Percentiles rank a stretch among this genome's conserved stretches.
phyloP scores from a whole-genome alignment of 2,113 vertebrate genomes.

The Apodemus speciosus region DNA sequence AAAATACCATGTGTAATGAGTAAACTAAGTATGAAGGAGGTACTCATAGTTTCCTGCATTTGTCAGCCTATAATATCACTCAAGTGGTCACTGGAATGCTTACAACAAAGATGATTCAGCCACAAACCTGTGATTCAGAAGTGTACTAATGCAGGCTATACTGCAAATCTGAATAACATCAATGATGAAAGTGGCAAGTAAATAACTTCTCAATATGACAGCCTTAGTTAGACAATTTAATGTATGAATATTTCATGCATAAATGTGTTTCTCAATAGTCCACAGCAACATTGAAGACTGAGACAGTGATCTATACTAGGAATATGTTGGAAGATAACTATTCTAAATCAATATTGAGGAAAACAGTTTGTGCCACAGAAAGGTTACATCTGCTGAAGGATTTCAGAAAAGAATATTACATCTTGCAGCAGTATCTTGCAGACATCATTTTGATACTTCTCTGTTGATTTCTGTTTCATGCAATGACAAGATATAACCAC shows the following conservation, averaged over 20 bases:
- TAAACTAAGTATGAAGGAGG: background rate
- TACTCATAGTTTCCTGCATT: background rate
- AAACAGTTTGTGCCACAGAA: slow-evolving; percentile 10
- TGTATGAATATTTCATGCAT: background rate
- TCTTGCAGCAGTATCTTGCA: background rate
- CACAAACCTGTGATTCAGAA: background rate
- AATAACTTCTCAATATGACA: background rate
- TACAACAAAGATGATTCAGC: background rate
- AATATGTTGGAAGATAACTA: background rate
- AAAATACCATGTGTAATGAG: background rate
- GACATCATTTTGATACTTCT: slow-evolving; percentile 28
- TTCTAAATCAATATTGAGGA: slow-evolving; percentile 25
- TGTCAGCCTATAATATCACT: background rate
- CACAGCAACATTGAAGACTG: background rate
- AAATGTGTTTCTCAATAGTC: background rate
- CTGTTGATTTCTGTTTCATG: slow-evolving; percentile 34
- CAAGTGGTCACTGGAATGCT: background rate
- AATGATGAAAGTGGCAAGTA: background rate
- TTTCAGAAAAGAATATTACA: slow-evolving; percentile 19
- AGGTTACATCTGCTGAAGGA: background rate
- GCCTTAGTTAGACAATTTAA: background rate
- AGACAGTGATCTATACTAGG: background rate
- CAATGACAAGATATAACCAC: slow-evolving; percentile 34
- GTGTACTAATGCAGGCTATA: background rate
- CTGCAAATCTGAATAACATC: background rate